phyloP scores from a whole-genome alignment of 2,888 invertebrate genomes.

The Lepidocyrtinus sp. region DNA sequence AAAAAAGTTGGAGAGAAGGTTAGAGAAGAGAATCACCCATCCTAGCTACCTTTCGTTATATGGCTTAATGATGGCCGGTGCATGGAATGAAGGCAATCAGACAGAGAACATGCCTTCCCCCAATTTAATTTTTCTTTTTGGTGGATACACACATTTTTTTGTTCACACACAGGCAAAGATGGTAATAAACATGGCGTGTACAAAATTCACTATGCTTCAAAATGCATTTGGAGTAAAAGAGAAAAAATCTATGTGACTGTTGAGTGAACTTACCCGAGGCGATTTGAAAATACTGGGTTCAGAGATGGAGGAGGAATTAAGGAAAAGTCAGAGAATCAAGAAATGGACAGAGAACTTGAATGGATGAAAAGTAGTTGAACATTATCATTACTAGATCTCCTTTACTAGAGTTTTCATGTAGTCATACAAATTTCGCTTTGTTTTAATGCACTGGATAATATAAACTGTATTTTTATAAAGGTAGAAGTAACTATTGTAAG shows the following conservation, averaged over 20 bases:
- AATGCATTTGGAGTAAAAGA: not conserved
- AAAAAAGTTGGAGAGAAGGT: conserved; percentile 14
- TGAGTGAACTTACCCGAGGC: not conserved
- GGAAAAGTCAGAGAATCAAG: not conserved
- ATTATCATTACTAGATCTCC: conserved; percentile 2
- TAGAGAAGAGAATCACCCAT: conserved; percentile 1
- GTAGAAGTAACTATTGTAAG: too few species aligned
- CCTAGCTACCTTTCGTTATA: too few species aligned
- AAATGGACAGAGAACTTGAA: too few species aligned
- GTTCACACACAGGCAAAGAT: too few species aligned
- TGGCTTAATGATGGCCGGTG: too few species aligned
- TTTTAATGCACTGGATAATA: too few species aligned
- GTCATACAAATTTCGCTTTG: too few species aligned
- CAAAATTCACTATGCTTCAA: not conserved
- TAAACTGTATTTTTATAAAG: too few species aligned
- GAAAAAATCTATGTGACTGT: not conserved
- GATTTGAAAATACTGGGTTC: not conserved
- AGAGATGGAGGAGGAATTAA: not conserved
- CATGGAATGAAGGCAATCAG: too few species aligned
- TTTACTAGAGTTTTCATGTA: too few species aligned
- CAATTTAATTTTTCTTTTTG: not conserved
- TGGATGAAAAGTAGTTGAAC: conserved; percentile 13
- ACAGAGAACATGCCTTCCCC: too few species aligned
- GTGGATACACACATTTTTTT: not conserved
- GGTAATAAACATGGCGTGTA: too few species aligned